Percentiles rank a stretch among this genome's conserved stretches.
Evolutionary conservation across 2,888 invertebrate genomes (phyloP).

Genomic region (Conchocele bisecta): DNA sequence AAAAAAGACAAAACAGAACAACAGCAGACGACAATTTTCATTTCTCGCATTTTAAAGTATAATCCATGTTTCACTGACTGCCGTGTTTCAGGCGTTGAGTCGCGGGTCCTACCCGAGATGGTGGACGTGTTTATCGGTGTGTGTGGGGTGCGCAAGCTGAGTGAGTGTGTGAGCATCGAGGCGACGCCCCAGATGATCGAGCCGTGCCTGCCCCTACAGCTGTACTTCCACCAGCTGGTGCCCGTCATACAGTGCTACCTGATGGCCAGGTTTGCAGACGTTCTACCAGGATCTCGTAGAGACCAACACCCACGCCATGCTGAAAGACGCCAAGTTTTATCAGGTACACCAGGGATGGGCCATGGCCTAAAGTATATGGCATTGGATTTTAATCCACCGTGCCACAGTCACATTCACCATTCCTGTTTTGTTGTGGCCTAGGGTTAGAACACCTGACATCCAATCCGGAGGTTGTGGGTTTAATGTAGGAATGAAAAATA

Average conservation of each 20-base stretch:
- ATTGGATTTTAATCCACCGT: no score
- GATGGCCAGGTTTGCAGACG: slow-evolving; percentile 57
- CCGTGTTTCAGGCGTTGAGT: slow-evolving; percentile 1
- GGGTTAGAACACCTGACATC: no score
- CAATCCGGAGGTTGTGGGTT: no score
- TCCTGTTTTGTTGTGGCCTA: no score
- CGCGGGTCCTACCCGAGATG: slow-evolving; percentile 24
- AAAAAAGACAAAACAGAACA: no score
- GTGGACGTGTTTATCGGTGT: slow-evolving; percentile 58
- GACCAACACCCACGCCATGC: slow-evolving; percentile 56
- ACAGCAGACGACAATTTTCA: no score
- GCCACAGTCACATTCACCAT: no score
- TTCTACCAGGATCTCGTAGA: slow-evolving; percentile 62
- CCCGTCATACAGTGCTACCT: slow-evolving; percentile 75
- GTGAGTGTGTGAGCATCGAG: slow-evolving; percentile 62
- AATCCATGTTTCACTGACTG: neutral
- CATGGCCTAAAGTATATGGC: no score
- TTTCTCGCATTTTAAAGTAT: no score
- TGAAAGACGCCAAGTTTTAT: slow-evolving; percentile 66
- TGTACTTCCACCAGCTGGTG: slow-evolving; percentile 68
- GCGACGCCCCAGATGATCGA: slow-evolving; percentile 66
- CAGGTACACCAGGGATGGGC: slow-evolving; percentile 56
- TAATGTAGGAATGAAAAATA: no score
- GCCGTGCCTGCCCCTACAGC: slow-evolving; percentile 67
- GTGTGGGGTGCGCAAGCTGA: slow-evolving; percentile 67